Evolutionary conservation across 2,113 vertebrate genomes (phyloP), one percentile per base, ranked within the genome.

Genomic region (Phaethornis superciliosus): DNA sequence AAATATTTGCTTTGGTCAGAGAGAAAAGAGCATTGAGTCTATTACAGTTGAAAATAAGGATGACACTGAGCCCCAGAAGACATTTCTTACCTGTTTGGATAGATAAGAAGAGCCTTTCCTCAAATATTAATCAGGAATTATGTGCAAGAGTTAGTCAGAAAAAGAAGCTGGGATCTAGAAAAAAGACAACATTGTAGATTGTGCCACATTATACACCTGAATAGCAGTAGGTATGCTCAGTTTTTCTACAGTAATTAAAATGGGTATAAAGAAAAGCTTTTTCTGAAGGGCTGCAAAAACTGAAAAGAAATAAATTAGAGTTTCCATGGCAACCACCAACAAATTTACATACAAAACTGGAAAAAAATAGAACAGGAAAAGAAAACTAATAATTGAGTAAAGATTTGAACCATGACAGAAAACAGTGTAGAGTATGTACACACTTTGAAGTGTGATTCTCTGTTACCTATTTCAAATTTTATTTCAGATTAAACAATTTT

Each of bases 241-340:
- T 91, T 91, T 11, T 76, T 88, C 56, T 20, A 51, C 46, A 33
- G 64, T 70, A 85, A 96, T 70, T 80, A 85, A 83, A 97, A 96
- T 90, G 93, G 93, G 89, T 75, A 79, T 85, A 90, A 97, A 94
- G 91, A 96, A 97, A 85, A 85, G 87, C 77, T 95, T 92, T 93
- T 96, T 95, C 89, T 95, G 92, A 97, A 97, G 96, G 85, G 82
- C 94, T 96, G 63, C 55, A 96, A 95, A 96, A 97, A 90, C 84
- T 86, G 91, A 96, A 97, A 97, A 97, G 68, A 97, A 98, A 98
- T 97, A 90, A 97, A 96, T 92, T 96, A 97, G 83, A 97, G 96
- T 97, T 92, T 22, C 97, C 93, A 98, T 98, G 91, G 97, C 67
- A 97, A 98, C 97, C 89, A 93, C 93, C 76, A 98, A 97, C 96